A percentile compares a stretch with the other conserved stretches of the same genome.
Evolutionary conservation across 1,140 invertebrate genomes (phyloP).

Genomic region (Antheraea pernyi): DNA sequence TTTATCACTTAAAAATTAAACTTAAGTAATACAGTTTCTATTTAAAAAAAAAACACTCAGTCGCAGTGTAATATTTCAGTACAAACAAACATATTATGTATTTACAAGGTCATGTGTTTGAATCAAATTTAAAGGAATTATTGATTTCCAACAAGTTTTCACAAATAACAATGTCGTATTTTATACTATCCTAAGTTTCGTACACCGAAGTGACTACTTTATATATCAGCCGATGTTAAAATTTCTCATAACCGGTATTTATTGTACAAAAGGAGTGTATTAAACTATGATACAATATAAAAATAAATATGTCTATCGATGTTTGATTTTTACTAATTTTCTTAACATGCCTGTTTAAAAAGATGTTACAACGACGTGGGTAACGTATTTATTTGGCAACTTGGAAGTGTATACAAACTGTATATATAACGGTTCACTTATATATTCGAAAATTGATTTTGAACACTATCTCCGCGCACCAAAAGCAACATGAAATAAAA

Average conservation of each 20-base stretch:
- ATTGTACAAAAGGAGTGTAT: constrained; percentile 39
- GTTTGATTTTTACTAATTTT: constrained; percentile 58
- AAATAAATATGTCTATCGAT: constrained; percentile 69
- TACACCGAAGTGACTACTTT: constrained; percentile 12
- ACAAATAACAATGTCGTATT: constrained; percentile 39
- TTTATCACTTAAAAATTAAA: constrained; percentile 78
- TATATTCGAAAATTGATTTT: constrained; percentile 52
- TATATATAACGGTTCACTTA: constrained; percentile 61
- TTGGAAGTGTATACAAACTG: constrained; percentile 58
- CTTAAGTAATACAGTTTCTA: constrained; percentile 78
- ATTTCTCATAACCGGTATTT: constrained; percentile 24
- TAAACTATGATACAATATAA: constrained; percentile 57
- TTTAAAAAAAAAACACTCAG: constrained; percentile 73
- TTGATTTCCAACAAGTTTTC: constrained; percentile 29
- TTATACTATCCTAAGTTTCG: constrained; percentile 57
- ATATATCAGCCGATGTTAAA: constrained; percentile 19
- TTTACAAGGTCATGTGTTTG: constrained; percentile 67
- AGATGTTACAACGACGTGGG: constrained; percentile 47
- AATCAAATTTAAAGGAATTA: constrained; percentile 37
- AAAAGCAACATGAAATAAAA: constrained; percentile 38
- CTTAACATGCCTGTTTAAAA: constrained; percentile 57
- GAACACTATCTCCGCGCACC: constrained; percentile 56
- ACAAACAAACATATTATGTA: constrained; percentile 57
- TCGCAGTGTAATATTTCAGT: constrained; percentile 71
- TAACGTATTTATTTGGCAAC: constrained; percentile 76